Percentiles rank a stretch among this genome's conserved stretches.
Evolutionary conservation across 2,888 invertebrate genomes (phyloP).

Genomic region (Asteroscopus sphinx): DNA sequence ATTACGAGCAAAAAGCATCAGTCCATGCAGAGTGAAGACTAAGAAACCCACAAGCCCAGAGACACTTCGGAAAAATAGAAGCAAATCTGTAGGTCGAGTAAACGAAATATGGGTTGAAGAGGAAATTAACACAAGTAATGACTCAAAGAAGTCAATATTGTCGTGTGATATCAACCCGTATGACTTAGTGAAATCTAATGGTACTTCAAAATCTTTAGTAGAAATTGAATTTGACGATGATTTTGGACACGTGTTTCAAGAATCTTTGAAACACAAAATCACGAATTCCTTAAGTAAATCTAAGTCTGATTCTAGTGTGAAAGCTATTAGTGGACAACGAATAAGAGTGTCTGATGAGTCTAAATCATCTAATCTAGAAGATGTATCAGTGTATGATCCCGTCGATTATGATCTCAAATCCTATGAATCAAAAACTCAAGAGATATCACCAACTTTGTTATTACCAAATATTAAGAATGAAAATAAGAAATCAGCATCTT

Average conservation of each 20-base stretch:
- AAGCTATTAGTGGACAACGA: slow-evolving; percentile 92
- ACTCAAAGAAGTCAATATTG: slow-evolving; percentile 92
- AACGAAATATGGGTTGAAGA: slow-evolving; percentile 86
- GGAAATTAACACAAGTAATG: slow-evolving; percentile 67
- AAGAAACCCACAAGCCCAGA: slow-evolving; percentile 85
- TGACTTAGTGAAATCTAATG: slow-evolving; percentile 92
- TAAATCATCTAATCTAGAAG: slow-evolving; percentile 77
- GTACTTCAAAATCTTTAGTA: slow-evolving; percentile 83
- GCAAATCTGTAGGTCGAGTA: slow-evolving; percentile 85
- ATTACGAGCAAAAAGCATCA: slow-evolving; percentile 89
- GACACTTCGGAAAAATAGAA: slow-evolving; percentile 78
- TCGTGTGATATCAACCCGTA: slow-evolving; percentile 96
- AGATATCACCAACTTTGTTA: slow-evolving; percentile 72
- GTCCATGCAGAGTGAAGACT: slow-evolving; percentile 89
- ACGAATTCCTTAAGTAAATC: slow-evolving; percentile 72
- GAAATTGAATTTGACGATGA: slow-evolving; percentile 89
- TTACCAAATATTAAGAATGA: slow-evolving; percentile 86
- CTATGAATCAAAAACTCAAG: slow-evolving; percentile 77
- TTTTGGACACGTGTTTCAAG: slow-evolving; percentile 81
- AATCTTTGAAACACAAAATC: slow-evolving; percentile 76
- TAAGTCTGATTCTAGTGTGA: slow-evolving; percentile 87
- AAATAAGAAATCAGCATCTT: slow-evolving; percentile 75
- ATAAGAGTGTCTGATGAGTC: slow-evolving; percentile 91
- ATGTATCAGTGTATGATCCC: slow-evolving; percentile 84
- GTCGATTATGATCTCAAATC: slow-evolving; percentile 86